Conservation (phyloP, 2,113 vertebrate species). For the Oophaga pumilio region DNA sequence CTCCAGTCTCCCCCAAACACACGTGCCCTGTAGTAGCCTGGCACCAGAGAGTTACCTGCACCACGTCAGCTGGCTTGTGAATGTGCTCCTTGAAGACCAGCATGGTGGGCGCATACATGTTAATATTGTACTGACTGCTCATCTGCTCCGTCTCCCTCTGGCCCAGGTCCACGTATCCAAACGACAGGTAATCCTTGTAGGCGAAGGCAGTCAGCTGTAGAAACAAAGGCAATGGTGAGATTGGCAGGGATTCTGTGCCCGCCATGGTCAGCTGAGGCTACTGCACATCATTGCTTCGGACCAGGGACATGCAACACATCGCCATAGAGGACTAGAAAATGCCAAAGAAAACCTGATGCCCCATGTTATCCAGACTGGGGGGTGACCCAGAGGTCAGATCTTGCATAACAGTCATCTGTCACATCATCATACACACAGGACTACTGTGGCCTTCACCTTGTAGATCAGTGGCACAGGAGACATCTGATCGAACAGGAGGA, state of each 20-base stretch:
- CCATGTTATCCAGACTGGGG: neutral
- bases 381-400: neutral
- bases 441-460: slow-evolving; percentile 76
- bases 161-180: slow-evolving; percentile 89
- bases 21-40: neutral
- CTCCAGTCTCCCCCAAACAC: slow-evolving; percentile 73
- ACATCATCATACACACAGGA: neutral
- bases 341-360: neutral
- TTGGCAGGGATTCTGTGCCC: too few species aligned
- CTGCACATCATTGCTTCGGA: neutral
- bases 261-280: neutral
- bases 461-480: slow-evolving; percentile 81
- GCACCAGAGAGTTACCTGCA: slow-evolving; percentile 77
- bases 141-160: slow-evolving; percentile 79
- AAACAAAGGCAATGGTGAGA: neutral
- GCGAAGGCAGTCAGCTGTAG: slow-evolving; percentile 87
- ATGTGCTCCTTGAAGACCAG: slow-evolving; percentile 89
- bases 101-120: slow-evolving; percentile 85
- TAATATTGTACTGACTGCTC: slow-evolving; percentile 86
- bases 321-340: neutral
- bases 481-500: slow-evolving; percentile 91
- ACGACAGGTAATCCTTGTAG: slow-evolving; percentile 88
- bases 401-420: too few species aligned
- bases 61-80: slow-evolving; percentile 81
- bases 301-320: too few species aligned